These are phyloP conservation scores for Agrochola litura DNA, from an alignment of 2,888 invertebrate species.

Conservation along the genomic window DNA sequence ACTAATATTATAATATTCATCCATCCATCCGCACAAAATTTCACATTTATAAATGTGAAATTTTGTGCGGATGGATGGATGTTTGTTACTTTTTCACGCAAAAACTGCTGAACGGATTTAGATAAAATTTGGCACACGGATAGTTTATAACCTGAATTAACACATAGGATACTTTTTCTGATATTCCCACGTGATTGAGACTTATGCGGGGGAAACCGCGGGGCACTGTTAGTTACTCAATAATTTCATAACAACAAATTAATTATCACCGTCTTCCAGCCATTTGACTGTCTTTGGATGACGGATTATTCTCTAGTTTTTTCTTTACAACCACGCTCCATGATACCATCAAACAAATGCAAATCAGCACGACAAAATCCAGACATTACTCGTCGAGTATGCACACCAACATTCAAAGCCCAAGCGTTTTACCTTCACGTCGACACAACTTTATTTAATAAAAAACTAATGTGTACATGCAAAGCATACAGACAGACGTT, in stretches of 20 bases:
- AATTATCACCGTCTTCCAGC: not conserved
- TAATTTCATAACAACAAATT: not conserved
- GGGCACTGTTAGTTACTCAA: no score
- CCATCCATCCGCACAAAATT: no score
- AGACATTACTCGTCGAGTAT: not conserved
- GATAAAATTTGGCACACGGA: no score
- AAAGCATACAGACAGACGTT: constrained; percentile 30
- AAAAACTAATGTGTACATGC: constrained; percentile 23
- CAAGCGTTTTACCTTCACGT: not conserved
- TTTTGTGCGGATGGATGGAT: no score
- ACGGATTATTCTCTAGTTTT: not conserved
- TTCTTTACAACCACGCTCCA: not conserved
- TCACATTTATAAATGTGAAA: no score
- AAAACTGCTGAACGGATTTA: no score
- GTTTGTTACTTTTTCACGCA: no score
- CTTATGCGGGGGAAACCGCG: no score
- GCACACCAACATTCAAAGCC: not conserved
- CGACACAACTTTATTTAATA: constrained; percentile 18
- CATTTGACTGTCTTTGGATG: not conserved
- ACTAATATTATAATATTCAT: no score
- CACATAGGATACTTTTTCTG: no score
- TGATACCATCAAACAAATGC: not conserved
- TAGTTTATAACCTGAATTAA: no score
- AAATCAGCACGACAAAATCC: not conserved
- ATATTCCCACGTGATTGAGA: no score